Evolutionary conservation across 2,888 invertebrate species (phyloP).

Genomic region (Dichetophora obliterata): DNA sequence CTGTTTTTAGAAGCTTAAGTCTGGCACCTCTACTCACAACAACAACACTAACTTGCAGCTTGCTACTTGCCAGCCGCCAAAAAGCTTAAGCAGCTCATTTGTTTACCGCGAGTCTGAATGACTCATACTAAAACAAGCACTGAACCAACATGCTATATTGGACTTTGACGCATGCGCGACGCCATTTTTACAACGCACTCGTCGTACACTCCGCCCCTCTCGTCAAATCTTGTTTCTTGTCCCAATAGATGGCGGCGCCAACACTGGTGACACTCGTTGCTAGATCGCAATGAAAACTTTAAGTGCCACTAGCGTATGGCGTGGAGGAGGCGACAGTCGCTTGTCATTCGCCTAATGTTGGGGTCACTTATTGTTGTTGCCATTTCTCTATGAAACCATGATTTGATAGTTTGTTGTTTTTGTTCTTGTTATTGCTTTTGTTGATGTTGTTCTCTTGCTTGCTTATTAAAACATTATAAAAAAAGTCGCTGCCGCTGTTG

Average conservation of each 20-base stretch:
- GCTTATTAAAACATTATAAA: conserved; percentile 15
- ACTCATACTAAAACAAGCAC: not conserved
- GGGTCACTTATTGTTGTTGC: conserved; percentile 14
- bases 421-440: conserved; percentile 9
- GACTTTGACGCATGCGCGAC: conserved; percentile 28
- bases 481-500: not conserved
- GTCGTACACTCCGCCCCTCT: not conserved
- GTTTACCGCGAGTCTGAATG: not conserved
- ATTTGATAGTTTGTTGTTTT: too few species aligned
- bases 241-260: not conserved
- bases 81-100: conserved; percentile 11
- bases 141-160: not conserved
- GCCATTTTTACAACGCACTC: not conserved
- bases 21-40: not conserved
- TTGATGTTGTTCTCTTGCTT: conserved; percentile 2
- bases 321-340: conserved; percentile 31
- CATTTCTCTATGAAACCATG: not conserved
- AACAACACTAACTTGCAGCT: not conserved
- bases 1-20: not conserved
- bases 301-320: conserved; percentile 11
- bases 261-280: conserved; percentile 15
- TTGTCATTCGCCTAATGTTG: conserved; percentile 20
- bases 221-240: not conserved
- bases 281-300: conserved; percentile 9
- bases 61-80: not conserved